Evolutionary conservation across 2,888 invertebrate species (phyloP).

Genomic region (Cosmia trapezina): DNA sequence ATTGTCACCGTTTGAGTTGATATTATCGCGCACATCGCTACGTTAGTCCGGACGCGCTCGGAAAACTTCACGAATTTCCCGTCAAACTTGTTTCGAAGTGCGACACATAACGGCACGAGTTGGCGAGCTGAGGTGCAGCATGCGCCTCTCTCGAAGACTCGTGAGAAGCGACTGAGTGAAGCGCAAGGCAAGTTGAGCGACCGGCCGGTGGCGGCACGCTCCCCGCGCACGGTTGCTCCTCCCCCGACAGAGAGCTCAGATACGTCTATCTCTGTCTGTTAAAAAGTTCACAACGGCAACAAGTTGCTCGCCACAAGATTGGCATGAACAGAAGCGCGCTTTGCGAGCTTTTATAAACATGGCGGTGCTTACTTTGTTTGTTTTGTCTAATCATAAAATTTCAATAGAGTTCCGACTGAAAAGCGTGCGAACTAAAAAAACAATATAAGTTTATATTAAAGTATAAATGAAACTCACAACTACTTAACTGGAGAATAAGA

Average conservation of each 20-base stretch:
- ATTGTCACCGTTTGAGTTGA: conserved; percentile 84
- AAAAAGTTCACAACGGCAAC: conserved; percentile 89
- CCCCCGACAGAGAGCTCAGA: conserved; percentile 85
- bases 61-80: conserved; percentile 89
- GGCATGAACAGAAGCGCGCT: conserved; percentile 90
- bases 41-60: conserved; percentile 84
- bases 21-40: conserved; percentile 87
- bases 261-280: conserved; percentile 78
- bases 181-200: conserved; percentile 85
- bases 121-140: conserved; percentile 72
- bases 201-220: conserved; percentile 82
- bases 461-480: conserved; percentile 13
- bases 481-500: conserved; percentile 1
- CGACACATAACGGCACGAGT: conserved; percentile 88
- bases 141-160: conserved; percentile 76
- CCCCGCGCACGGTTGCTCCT: conserved; percentile 87
- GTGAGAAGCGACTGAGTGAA: conserved; percentile 83
- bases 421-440: conserved; percentile 73
- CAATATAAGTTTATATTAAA: conserved; percentile 19
- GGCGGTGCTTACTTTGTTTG: conserved; percentile 88
- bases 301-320: conserved; percentile 89
- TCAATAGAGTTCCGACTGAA: conserved; percentile 80
- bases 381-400: conserved; percentile 88
- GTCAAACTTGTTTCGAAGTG: conserved; percentile 90
- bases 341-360: conserved; percentile 90